Percentiles rank a stretch among this genome's conserved stretches.
These are phyloP conservation scores for Tadarida brasiliensis DNA, from an alignment of 2,797 vertebrate species.

Conservation along the genomic window DNA sequence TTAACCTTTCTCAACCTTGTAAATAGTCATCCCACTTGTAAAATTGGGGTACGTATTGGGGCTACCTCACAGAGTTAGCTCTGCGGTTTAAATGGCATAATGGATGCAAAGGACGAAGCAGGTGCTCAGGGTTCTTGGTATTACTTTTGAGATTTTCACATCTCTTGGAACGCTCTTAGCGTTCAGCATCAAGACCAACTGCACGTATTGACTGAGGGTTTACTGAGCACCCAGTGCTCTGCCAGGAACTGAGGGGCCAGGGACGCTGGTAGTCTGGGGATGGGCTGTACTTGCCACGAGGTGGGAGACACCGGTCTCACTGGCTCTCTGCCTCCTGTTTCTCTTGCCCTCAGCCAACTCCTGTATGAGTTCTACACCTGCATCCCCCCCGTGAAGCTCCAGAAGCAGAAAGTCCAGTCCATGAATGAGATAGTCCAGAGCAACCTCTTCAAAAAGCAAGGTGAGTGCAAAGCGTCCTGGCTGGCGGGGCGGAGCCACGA, in stretches of 20 bases:
- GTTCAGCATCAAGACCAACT: not conserved
- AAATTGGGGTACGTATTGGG: not conserved
- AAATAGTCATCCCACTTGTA: not conserved
- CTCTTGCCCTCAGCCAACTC: slow-evolving; percentile 90
- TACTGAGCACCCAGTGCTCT: not conserved
- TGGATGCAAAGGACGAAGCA: not conserved
- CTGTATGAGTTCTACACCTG: slow-evolving; percentile 97
- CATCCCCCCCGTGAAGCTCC: slow-evolving; percentile 94
- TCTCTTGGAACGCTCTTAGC: not conserved
- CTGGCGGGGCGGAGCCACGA: too few species aligned
- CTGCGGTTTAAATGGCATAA: not conserved
- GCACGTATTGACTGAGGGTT: not conserved
- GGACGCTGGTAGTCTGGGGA: not conserved
- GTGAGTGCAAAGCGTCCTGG: slow-evolving; percentile 83
- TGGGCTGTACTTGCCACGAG: too few species aligned
- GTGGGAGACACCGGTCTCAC: not conserved
- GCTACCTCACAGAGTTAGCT: not conserved
- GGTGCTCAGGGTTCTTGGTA: not conserved
- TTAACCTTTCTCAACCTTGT: not conserved
- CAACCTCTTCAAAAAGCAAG: slow-evolving; percentile 95
- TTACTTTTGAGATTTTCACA: not conserved
- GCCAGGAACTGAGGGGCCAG: not conserved
- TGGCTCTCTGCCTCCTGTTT: not conserved
- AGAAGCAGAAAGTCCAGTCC: slow-evolving; percentile 97
- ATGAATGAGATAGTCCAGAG: slow-evolving; percentile 98